Base-by-base conservation (phyloP, 2,888 invertebrate species). In the Blastobasis adustella region DNA sequence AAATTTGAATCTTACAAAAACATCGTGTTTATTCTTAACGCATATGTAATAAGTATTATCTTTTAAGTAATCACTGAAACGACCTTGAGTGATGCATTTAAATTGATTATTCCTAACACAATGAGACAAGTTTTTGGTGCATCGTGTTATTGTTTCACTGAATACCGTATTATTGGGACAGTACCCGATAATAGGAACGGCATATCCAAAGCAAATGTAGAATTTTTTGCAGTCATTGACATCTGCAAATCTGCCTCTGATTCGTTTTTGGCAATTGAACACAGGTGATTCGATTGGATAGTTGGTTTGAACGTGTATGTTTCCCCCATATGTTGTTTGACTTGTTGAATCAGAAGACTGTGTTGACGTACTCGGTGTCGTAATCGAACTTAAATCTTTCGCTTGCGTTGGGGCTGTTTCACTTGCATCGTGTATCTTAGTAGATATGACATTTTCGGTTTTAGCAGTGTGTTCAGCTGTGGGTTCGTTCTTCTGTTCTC, bases 21-120 rank as follows among this genome's bases (percentile, higher is more conserved):
- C 58, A 45, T 63, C 57, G 4, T 60, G 36, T 23, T 54, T 66
- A 58, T 71, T 71, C 59, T 66, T 75, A 39, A 80, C 66, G 62
- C 90, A 90, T 49, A 85, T 76, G 54, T 82, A 82, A 59, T 89
- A 90, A 54, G 75, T 61, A 58, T 87, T 78, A 56, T 82, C 78
- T 49, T 69, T 69, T 40, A 74, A 63, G 45, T 73, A 62, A 54
- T 83, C 81, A 55, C 66, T 69, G 60, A 82, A 91, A 49, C 83
- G 73, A 4, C 89, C 87, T 59, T 71, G 72, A 37, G 69, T 58
- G 42, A 76, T 66, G 67, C 91, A 91, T 60, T 73, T 71, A 61
- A 90, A 89, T 64, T 89, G 82, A 56, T 83, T 82, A 42, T 85
- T 73, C 63, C 82, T 77, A 40, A 80, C 63, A 60, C 87, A 91